Conservation (phyloP, 2,797 vertebrate genomes). For the Sarcoramphus papa region DNA sequence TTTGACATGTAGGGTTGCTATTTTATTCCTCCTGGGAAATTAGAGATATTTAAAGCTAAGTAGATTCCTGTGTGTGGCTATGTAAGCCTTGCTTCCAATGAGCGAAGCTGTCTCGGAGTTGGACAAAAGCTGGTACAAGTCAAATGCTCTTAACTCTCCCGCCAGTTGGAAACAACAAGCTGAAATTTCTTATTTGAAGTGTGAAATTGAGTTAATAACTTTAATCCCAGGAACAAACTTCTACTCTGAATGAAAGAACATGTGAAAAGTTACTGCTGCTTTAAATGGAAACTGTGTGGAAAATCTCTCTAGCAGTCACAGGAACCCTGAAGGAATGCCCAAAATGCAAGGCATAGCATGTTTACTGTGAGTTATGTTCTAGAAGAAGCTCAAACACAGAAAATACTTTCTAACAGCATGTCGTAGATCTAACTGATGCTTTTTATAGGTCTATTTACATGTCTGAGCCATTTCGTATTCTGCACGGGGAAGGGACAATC, state of each 20-base stretch:
- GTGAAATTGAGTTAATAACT: slow-evolving; percentile 61
- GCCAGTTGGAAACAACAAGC: not conserved
- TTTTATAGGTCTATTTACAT: not conserved
- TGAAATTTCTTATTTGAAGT: slow-evolving; percentile 47
- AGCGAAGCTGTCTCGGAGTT: not conserved
- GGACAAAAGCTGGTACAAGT: slow-evolving; percentile 1
- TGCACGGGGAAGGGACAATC: not conserved
- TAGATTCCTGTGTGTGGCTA: not conserved
- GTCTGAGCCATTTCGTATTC: not conserved
- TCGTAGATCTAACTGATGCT: not conserved
- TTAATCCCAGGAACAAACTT: slow-evolving; percentile 37
- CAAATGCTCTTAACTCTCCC: slow-evolving; percentile 22
- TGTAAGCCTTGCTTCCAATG: not conserved
- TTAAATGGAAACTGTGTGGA: not conserved
- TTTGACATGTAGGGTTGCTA: not conserved
- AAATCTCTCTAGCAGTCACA: not conserved
- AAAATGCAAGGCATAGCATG: not conserved
- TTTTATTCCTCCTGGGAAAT: not conserved
- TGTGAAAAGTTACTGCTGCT: not conserved
- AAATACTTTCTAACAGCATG: not conserved
- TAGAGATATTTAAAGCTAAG: not conserved
- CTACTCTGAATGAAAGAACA: not conserved
- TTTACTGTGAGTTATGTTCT: not conserved
- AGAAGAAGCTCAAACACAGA: not conserved
- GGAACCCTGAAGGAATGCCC: not conserved